phyloP scores from a whole-genome alignment of 1,140 invertebrate genomes.

The Trichonephila inaurata region DNA sequence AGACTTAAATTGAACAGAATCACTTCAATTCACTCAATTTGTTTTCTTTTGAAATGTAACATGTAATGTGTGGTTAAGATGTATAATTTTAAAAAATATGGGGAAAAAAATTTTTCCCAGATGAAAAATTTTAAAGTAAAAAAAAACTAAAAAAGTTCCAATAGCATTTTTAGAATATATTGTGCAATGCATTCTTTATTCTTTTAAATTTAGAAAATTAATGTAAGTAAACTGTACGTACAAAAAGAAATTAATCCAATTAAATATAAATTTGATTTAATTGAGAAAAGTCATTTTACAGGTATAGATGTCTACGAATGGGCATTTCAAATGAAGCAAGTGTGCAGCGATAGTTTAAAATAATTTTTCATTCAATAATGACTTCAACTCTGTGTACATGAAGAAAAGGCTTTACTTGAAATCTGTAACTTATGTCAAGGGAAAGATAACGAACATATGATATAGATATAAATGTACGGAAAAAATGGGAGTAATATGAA shows the following conservation, averaged over 20 bases:
- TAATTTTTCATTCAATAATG: not conserved
- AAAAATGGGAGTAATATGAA: slow-evolving; percentile 27
- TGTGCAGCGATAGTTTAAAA: slow-evolving; percentile 33
- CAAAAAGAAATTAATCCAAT: slow-evolving; percentile 17
- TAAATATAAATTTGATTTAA: slow-evolving; percentile 39
- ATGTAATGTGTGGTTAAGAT: too few relatives aligned
- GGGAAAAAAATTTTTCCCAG: too few relatives aligned
- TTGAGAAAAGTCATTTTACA: slow-evolving; percentile 34
- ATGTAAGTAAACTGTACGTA: not conserved
- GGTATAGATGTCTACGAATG: slow-evolving; percentile 33
- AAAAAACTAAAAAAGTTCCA: too few relatives aligned
- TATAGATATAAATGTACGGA: slow-evolving; percentile 18
- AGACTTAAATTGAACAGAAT: too few relatives aligned
- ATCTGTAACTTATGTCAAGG: not conserved
- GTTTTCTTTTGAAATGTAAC: too few relatives aligned
- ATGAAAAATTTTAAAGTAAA: too few relatives aligned
- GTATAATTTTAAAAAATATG: too few relatives aligned
- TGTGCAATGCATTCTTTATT: too few relatives aligned
- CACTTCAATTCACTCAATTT: too few relatives aligned
- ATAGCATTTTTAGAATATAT: too few relatives aligned
- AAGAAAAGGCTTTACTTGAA: not conserved
- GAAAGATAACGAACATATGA: not conserved
- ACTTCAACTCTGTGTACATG: not conserved
- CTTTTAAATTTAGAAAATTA: too few relatives aligned
- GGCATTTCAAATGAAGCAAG: slow-evolving; percentile 19